Base-by-base conservation (phyloP, 1,140 invertebrate genomes). In the Chrysomallon squamiferum region DNA sequence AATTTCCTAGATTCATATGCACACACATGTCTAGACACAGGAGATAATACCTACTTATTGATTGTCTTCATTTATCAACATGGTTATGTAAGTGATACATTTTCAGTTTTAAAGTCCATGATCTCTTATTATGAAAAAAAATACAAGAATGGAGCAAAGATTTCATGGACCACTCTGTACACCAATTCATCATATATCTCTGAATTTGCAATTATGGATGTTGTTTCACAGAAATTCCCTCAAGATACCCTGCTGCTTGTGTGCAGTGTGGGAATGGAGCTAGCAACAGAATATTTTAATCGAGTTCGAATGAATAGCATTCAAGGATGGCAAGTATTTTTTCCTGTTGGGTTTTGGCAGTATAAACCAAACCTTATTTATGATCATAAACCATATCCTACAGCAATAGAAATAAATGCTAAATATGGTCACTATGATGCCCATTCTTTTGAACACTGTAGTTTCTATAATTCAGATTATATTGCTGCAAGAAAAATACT, bases 401-500 rank as follows among this genome's bases (percentile, higher is more conserved):
- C 82, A 72, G 88, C 88, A 41, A 86, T 93, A 15, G 92, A 94
- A 66, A 87, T 94, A 1, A 90, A 90, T 74, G 91, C 92, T 83
- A 90, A 91, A 83, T 88, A 90, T 54, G 94, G 95, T 2, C 91
- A 92, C 84, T 96, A 94, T 85, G 92, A 94, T 82, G 79, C 86
- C 6, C 85, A 89, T 52, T 89, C 91, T 75, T 91, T 88, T 62
- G 89, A 90, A 60, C 91, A 92, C 80, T 87, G 93, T 47, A 89
- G 92, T 13, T 95, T 96, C 85, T 95, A 95, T 82, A 88, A 90
- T 50, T 88, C 88, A 67, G 94, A 97, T 87, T 95, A 93, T 83
- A 86, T 90, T 20, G 82, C 84, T 66, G 90, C 90, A 50, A 87
- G 92, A 9, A 91, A 90, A 81, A 80, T 86, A 50, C 77, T 90